Evolutionary conservation across 2,888 invertebrate genomes (phyloP), one percentile per base, ranked within the genome.

Genomic region (Dexiosoma caninum): DNA sequence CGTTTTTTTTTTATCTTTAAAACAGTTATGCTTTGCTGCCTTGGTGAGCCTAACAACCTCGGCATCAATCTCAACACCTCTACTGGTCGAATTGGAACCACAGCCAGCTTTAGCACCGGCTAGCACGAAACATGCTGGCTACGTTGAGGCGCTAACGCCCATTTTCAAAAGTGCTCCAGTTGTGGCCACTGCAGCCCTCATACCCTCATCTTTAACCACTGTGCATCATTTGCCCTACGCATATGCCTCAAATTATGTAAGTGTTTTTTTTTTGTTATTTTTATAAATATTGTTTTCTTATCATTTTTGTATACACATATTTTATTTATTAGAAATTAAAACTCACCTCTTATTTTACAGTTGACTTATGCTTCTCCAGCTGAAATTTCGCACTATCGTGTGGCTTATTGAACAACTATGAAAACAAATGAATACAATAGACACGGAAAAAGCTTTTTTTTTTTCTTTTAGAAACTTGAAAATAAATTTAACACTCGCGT

Each of bases 311-410:
- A n/a, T n/a, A n/a, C n/a, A n/a, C n/a, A n/a, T n/a, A n/a, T n/a
- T n/a, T n/a, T n/a, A n/a, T n/a, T n/a, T 37, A 35, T 37, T 12
- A 21, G 35, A 35, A 30, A 35, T 5, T 64, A 30, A 64, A 66
- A 80, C 80, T 80, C 49, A 69, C 69, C 78, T 81, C 76, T 81
- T 67, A 35, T 62, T 35, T 37, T 42, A 35, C 27, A 82, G 82
- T 69, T 82, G 55, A 82, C 84, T 21, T 84, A 84, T 53, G 72
- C 82, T 32, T 59, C 89, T 44, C 90, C 90, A 9, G 85, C 88
- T 40, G 89, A 89, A 85, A 86, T 88, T 78, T 89, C 89, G 78
- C 87, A 88, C 60, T 89, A 89, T 84, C 84, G 77, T 81, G 87
- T 89, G 74, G 85, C 85, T 40, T 89, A 88, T 78, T 89, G 84